Evolutionary conservation across 2,888 invertebrate genomes (phyloP), one percentile per base, ranked within the genome.

Genomic region (Perdita meconis): DNA sequence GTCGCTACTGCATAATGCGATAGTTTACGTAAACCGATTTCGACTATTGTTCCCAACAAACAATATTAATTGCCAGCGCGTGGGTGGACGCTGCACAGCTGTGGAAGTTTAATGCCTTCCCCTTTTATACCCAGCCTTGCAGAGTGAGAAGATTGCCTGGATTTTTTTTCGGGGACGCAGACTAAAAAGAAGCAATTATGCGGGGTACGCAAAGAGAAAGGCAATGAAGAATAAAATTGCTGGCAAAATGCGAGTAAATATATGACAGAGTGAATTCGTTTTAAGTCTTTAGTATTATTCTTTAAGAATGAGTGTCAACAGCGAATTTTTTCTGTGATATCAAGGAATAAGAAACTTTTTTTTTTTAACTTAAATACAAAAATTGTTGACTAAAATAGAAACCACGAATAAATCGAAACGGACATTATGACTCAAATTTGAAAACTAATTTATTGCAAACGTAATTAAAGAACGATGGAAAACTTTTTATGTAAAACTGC

Each of bases 1-100:
- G 12, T 40, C 40, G 24, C 65, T 57, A 71, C 65, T 42, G 8
- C n/a, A 34, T 57, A 60, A 53, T 55, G 10, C 53, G 5, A n/a
- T 16, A 16, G 44, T 38, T 67, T 24, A 24, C 5, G 16, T 16
- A 30, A 60, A 44, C 19, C 67, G 42, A 59, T 44, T 42, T 36
- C 16, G 24, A 5, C n/a, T 38, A 47, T 47, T 65, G 22, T 65
- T 30, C 38, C 26, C 10, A 5, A 6, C 0, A 4, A 30, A 26
- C 12, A 13, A 30, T 26, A 30, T 51, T 42, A 34, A 67, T 47
- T 64, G 51, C 16, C 12, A 26, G 12, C 24, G 2, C 3, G 30
- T 2, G 12, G 16, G n/a, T 38, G 16, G n/a, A 51, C 24, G 5
- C 13, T n/a, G 51, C 13, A 13, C 6, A n/a, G 47, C 19, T 26